These are phyloP conservation scores for Eustalomyia histrio DNA, from an alignment of 2,888 invertebrate species.

Conservation along the genomic window DNA sequence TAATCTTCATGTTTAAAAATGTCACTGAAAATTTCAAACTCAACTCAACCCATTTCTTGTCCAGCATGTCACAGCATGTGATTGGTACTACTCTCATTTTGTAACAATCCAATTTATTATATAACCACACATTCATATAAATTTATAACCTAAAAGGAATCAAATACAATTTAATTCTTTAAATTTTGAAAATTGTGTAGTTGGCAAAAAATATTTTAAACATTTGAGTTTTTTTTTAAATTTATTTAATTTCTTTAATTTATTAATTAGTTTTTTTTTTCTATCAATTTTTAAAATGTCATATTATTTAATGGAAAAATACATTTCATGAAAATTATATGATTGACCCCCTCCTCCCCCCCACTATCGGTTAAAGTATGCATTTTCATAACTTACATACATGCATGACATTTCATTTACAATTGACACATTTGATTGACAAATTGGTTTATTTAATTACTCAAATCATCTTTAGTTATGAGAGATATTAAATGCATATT, in stretches of 20 bases:
- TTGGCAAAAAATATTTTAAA: no score
- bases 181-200: no score
- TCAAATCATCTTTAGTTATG: neutral
- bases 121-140: neutral
- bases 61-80: slow-evolving; percentile 27
- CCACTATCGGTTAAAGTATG: neutral
- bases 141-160: neutral
- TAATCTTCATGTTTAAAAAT: slow-evolving; percentile 39
- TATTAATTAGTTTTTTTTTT: no score
- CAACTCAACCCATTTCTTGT: slow-evolving; percentile 26
- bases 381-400: neutral
- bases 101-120: neutral
- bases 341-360: no score
- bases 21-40: slow-evolving; percentile 27
- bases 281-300: no score
- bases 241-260: no score
- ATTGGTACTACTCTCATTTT: slow-evolving; percentile 4
- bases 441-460: slow-evolving; percentile 23
- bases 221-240: no score
- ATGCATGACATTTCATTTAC: slow-evolving; percentile 12
- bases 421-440: slow-evolving; percentile 23
- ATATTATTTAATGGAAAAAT: no score
- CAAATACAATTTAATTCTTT: no score
- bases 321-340: neutral
- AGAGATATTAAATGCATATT: neutral